These are phyloP conservation scores for Phortica okadai DNA, from an alignment of 2,888 invertebrate species.

Conservation along the genomic window DNA sequence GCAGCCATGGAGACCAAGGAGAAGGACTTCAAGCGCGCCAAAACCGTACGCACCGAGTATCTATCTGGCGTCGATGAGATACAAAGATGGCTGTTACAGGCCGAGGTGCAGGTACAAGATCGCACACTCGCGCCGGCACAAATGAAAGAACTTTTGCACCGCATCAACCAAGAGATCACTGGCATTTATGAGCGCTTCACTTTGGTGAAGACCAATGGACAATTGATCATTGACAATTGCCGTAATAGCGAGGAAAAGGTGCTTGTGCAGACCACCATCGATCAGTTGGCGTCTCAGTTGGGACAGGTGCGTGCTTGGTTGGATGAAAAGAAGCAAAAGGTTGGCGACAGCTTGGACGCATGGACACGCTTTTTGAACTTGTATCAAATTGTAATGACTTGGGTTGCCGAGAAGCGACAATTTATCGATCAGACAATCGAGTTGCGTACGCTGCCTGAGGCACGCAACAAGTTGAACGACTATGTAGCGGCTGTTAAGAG, in stretches of 20 bases:
- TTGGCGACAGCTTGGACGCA: conserved; percentile 91
- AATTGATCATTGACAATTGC: conserved; percentile 87
- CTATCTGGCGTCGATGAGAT: conserved; percentile 87
- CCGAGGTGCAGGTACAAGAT: conserved; percentile 90
- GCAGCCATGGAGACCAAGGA: conserved; percentile 92
- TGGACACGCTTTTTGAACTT: conserved; percentile 91
- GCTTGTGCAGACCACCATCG: conserved; percentile 85
- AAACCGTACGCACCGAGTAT: conserved; percentile 89
- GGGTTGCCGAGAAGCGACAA: conserved; percentile 88
- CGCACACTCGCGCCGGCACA: conserved; percentile 86
- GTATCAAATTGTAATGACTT: conserved; percentile 87
- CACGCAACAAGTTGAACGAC: conserved; percentile 90
- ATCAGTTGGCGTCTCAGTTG: conserved; percentile 87
- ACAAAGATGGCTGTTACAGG: conserved; percentile 88
- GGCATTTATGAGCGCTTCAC: conserved; percentile 86
- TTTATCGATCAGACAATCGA: conserved; percentile 88
- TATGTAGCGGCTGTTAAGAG: conserved; percentile 93
- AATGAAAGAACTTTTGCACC: conserved; percentile 86
- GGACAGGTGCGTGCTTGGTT: conserved; percentile 86
- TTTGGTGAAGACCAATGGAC: conserved; percentile 86
- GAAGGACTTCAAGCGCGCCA: conserved; percentile 90
- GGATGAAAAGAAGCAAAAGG: conserved; percentile 88
- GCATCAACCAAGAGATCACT: conserved; percentile 86
- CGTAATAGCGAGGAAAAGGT: conserved; percentile 87
- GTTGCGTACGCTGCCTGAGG: conserved; percentile 87